These are phyloP conservation scores for Aspiorhynchus laticeps DNA, from an alignment of 2,113 vertebrate genomes.

Conservation along the genomic window DNA sequence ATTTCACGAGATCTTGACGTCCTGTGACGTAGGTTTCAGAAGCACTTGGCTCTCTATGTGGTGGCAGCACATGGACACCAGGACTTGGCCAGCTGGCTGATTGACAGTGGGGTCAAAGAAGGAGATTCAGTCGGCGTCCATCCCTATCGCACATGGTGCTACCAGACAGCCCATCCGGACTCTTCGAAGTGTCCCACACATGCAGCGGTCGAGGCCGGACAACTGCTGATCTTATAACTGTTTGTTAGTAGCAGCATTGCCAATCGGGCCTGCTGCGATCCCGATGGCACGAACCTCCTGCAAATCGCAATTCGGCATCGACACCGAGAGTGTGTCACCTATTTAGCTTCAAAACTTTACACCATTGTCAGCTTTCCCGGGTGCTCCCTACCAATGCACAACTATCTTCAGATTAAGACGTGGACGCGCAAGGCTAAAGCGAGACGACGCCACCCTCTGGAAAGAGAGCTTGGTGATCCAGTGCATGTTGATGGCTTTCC, in stretches of 20 bases:
- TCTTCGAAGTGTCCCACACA: slow-evolving; percentile 73
- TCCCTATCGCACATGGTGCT: slow-evolving; percentile 77
- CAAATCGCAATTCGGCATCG: slow-evolving; percentile 66
- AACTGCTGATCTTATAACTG: slow-evolving; percentile 76
- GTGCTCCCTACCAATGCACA: slow-evolving; percentile 58
- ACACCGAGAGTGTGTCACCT: slow-evolving; percentile 71
- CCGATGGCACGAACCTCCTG: slow-evolving; percentile 65
- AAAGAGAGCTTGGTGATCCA: slow-evolving; percentile 66
- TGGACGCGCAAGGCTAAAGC: slow-evolving; percentile 58
- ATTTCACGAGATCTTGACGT: no score
- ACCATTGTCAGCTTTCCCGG: slow-evolving; percentile 70
- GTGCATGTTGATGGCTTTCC: slow-evolving; percentile 78
- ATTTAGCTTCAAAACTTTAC: slow-evolving; percentile 74
- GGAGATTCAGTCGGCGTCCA: slow-evolving; percentile 72
- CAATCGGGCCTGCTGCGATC: slow-evolving; percentile 69
- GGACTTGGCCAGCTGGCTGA: slow-evolving; percentile 77
- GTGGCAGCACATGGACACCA: slow-evolving; percentile 73
- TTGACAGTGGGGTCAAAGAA: slow-evolving; percentile 67
- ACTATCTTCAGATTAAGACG: slow-evolving; percentile 72
- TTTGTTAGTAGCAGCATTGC: slow-evolving; percentile 62
- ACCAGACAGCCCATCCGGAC: slow-evolving; percentile 71
- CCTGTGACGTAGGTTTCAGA: slow-evolving; percentile 65
- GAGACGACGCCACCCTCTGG: slow-evolving; percentile 58
- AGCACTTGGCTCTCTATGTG: slow-evolving; percentile 58
- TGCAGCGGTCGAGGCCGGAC: slow-evolving; percentile 71